Evolutionary conservation across 2,113 vertebrate species (phyloP), one percentile per base, ranked within the genome.

Genomic region (Anoplopoma fimbria): DNA sequence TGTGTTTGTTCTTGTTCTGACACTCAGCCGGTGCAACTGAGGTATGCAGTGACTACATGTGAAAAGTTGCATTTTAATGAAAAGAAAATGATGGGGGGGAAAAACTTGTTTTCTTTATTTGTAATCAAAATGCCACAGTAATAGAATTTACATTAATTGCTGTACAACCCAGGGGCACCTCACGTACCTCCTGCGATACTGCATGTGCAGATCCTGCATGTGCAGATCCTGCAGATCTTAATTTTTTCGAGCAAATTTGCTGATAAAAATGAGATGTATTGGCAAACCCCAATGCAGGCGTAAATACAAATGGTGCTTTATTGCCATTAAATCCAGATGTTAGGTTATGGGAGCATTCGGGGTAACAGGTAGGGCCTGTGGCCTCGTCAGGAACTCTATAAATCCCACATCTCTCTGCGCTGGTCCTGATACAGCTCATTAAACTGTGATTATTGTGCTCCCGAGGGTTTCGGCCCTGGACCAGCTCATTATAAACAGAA

Each of bases 271-370:
- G 8, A 79, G 40, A 25, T 58, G 76, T 17, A 86, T 47, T 68
- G 60, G 63, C 79, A 67, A 83, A 85, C 84, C 34, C 64, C 61
- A 73, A 85, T 49, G 34, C 69, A 47, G 49, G 70, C 57, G 51
- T 81, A 81, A 89, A 83, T 77, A 84, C 85, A 79, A 88, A 87
- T 75, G 76, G 62, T 85, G 71, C 91, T 93, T 93, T 88, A 91
- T 86, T 91, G 78, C 77, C 76, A 93, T 93, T 92, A 73, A 82
- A 89, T 89, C 91, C 91, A 94, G 93, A 93, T 94, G 92, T 90
- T 78, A 14, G 8, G 64, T 81, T 84, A 76, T 83, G 88, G 90
- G 92, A 89, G 84, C 88, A 89, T 94, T 91, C 17, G 45, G 82
- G 88, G 85, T 93, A 91, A 93, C 83, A 91, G 92, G 91, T 93